Conservation (phyloP, 2,113 vertebrate genomes). For the Monopterus albus region DNA sequence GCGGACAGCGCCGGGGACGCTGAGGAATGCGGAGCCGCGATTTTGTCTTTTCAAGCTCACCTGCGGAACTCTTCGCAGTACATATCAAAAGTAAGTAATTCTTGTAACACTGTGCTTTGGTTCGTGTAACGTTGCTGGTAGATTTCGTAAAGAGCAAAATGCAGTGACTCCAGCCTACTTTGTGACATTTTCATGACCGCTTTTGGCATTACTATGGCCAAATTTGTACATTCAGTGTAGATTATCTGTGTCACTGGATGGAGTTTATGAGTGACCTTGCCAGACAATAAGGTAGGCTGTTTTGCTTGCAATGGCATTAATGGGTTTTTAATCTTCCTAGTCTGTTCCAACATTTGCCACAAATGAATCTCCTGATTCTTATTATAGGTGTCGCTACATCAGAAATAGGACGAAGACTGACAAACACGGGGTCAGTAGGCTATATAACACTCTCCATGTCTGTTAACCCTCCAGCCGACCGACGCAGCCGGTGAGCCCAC, state of each 20-base stretch:
- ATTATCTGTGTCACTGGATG: neutral
- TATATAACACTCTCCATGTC: slow-evolving; percentile 29
- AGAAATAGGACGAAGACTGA: neutral
- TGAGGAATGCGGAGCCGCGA: slow-evolving; percentile 77
- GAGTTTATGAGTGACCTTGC: slow-evolving; percentile 47
- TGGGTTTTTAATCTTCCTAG: neutral
- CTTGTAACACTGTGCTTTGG: neutral
- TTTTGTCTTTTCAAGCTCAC: slow-evolving; percentile 62
- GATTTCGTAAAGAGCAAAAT: neutral
- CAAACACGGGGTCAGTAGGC: slow-evolving; percentile 5
- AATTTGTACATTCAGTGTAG: no score
- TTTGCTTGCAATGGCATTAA: neutral
- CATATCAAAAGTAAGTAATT: slow-evolving; percentile 68
- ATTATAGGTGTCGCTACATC: neutral
- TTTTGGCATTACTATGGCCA: no score
- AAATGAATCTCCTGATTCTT: neutral
- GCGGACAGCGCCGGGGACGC: slow-evolving; percentile 44
- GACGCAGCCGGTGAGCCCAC: slow-evolving; percentile 51
- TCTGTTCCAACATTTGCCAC: no score
- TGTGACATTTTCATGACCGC: neutral
- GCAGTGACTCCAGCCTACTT: neutral
- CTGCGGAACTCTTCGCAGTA: slow-evolving; percentile 72
- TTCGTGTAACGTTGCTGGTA: neutral
- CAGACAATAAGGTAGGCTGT: neutral
- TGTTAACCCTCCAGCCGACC: slow-evolving; percentile 48